Percentiles rank a stretch among this genome's conserved stretches.
Evolutionary conservation across 1,140 invertebrate species (phyloP).

Genomic region (Brachionus rotundiformis): DNA sequence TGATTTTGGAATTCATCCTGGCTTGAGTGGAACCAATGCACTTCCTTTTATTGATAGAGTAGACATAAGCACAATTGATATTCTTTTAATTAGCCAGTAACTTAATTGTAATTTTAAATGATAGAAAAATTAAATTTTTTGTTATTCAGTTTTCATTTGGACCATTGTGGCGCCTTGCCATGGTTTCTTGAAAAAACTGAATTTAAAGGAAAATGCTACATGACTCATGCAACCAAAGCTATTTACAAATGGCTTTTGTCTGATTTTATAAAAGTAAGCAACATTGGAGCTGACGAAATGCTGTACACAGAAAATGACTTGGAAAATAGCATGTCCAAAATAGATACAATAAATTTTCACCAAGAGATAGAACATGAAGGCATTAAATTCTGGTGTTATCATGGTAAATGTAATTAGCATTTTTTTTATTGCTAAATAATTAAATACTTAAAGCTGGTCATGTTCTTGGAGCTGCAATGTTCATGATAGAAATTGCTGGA

Average conservation of each 20-base stretch:
- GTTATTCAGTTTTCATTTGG: constrained; percentile 80
- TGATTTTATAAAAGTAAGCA: constrained; percentile 90
- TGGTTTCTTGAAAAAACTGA: constrained; percentile 97
- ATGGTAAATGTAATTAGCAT: constrained; percentile 66
- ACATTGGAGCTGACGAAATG: constrained; percentile 95
- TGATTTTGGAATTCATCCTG: constrained; percentile 98
- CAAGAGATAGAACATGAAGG: constrained; percentile 95
- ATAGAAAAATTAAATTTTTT: background rate
- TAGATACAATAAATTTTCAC: constrained; percentile 97
- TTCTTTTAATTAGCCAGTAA: constrained; percentile 91
- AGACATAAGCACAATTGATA: constrained; percentile 93
- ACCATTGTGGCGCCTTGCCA: constrained; percentile 94
- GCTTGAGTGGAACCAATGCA: constrained; percentile 91
- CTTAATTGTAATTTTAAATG: background rate
- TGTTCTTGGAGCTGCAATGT: constrained; percentile 98
- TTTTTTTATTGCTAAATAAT: constrained; percentile 58
- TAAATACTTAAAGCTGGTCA: constrained; percentile 71
- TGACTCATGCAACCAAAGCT: constrained; percentile 99
- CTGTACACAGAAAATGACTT: constrained; percentile 94
- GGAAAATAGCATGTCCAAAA: constrained; percentile 96
- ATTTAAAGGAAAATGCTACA: constrained; percentile 96
- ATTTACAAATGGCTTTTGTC: constrained; percentile 97
- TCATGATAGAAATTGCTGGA: constrained; percentile 99
- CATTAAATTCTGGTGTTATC: constrained; percentile 94
- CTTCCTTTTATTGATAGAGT: constrained; percentile 96